Evolutionary conservation across 2,797 vertebrate species (phyloP), one percentile per base, ranked within the genome.

Genomic region (Pteronotus mesoamericanus): DNA sequence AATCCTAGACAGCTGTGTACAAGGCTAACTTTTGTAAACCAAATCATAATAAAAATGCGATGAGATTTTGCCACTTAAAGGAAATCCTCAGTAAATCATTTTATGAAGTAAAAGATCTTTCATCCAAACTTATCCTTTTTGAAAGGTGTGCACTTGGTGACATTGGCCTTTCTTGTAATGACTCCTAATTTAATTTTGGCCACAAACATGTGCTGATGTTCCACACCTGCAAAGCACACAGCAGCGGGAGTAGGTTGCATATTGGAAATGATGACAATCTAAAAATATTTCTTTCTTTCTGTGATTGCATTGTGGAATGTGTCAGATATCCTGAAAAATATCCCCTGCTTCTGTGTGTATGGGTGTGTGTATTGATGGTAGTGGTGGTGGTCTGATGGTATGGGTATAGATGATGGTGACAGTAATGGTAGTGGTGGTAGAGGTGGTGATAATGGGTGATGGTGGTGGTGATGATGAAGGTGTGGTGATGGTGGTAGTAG

Each of bases 1-100:
- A 12, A 68, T 96, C 92, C 92, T 92, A n/a, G 94, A 90, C 80
- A 96, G 96, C 93, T 97, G 96, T 93, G 66, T 75, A 59, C 80
- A 93, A 95, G 86, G 78, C 91, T 83, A 80, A 86, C 89, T 94
- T 89, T 57, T 92, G 44, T 86, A 92, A 96, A 86, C 34, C 22
- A 61, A 86, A 84, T 94, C 75, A 51, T 55, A 87, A 89, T 46
- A 75, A 93, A 91, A 92, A 59, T 55, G 24, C 68, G 86, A 48
- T 37, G 78, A 83, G 86, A 95, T 78, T 91, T 51, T 88, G 44
- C 80, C 86, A 93, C 44, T 72, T 91, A 69, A 80, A 96, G 69
- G 69, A 95, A 91, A 91, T 78, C 55, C 44, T 91, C 42, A 92
- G 71, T 24, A 51, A 55, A 61, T 64, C 18, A 32, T 90, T 94